Percentiles rank a stretch among this genome's conserved stretches.
Evolutionary conservation across 2,797 vertebrate species (phyloP).

Genomic region (Astyanax mexicanus): DNA sequence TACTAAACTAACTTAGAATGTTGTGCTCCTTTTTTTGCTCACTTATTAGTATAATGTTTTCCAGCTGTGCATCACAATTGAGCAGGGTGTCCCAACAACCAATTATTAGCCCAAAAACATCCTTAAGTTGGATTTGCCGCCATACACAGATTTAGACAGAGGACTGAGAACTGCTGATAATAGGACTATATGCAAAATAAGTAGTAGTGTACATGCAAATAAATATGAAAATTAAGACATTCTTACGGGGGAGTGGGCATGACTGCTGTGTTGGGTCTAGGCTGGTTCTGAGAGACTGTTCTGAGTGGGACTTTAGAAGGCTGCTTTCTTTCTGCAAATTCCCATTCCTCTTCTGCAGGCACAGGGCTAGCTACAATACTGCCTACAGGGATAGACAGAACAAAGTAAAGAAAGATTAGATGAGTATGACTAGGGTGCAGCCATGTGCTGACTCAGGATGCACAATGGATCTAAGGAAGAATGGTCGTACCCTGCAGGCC

Average conservation of each 20-base stretch:
- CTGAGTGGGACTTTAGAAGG: slow-evolving; percentile 28
- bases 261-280: slow-evolving; percentile 8
- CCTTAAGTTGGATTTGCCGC: too few relatives aligned
- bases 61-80: too few relatives aligned
- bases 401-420: neutral
- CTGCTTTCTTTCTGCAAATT: slow-evolving; percentile 31
- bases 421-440: neutral
- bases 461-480: neutral
- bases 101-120: too few relatives aligned
- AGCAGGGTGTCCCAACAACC: too few relatives aligned
- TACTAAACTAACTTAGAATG: too few relatives aligned
- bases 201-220: too few relatives aligned
- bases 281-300: slow-evolving; percentile 36
- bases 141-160: too few relatives aligned
- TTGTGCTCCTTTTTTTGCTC: too few relatives aligned
- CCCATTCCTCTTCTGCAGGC: slow-evolving; percentile 24
- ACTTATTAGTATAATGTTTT: too few relatives aligned
- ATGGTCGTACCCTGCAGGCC: slow-evolving; percentile 7
- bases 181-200: too few relatives aligned
- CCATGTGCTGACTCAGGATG: neutral
- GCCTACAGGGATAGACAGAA: slow-evolving; percentile 8
- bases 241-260: slow-evolving; percentile 35
- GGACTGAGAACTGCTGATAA: too few relatives aligned
- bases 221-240: neutral
- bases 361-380: slow-evolving; percentile 1